Conservation (phyloP, 2,888 invertebrate species). For the Hypomecis atomaria region DNA sequence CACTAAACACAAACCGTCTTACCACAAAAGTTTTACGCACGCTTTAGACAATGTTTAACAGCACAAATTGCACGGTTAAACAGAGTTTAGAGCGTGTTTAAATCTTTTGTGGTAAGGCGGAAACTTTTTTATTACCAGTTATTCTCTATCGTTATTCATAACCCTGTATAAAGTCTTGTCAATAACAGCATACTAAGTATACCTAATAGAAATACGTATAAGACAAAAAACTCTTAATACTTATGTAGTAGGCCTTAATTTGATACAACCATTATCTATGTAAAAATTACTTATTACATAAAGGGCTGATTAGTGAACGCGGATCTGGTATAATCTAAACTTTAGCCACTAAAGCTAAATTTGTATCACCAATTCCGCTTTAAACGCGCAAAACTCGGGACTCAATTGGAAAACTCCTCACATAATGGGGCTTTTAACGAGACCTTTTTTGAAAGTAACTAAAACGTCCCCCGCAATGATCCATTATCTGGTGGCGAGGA, state of each 20-base stretch:
- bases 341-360: slow-evolving; percentile 62
- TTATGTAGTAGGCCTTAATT: slow-evolving; percentile 1
- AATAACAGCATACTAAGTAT: no score
- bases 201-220: no score
- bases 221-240: not conserved
- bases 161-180: no score
- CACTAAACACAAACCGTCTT: no score
- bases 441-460: slow-evolving; percentile 79
- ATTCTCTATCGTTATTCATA: no score
- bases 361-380: slow-evolving; percentile 64
- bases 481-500: slow-evolving; percentile 83
- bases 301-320: slow-evolving; percentile 40
- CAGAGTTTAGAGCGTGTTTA: no score
- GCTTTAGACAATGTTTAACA: no score
- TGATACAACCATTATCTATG: slow-evolving; percentile 32
- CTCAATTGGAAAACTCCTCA: slow-evolving; percentile 77
- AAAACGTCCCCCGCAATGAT: slow-evolving; percentile 80
- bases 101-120: no score
- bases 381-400: slow-evolving; percentile 65
- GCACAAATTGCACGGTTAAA: no score
- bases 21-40: no score
- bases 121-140: no score
- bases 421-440: slow-evolving; percentile 80
- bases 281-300: slow-evolving; percentile 35
- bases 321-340: slow-evolving; percentile 62